phyloP scores from a whole-genome alignment of 1,140 invertebrate species.

The Harlomillsia oculata region DNA sequence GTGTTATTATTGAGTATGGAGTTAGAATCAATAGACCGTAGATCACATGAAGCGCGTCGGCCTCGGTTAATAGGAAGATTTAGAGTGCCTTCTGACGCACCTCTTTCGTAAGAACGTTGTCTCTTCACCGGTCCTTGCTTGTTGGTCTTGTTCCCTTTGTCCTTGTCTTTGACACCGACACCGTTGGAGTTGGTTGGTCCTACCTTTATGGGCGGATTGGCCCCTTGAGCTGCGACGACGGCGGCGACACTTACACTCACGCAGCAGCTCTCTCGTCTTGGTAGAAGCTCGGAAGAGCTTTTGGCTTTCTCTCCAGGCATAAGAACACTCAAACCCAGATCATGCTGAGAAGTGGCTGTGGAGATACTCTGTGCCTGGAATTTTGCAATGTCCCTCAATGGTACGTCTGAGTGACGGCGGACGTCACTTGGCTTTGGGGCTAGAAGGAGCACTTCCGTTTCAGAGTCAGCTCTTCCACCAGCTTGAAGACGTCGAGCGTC shows the following conservation, averaged over 20 bases:
- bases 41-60: constrained; percentile 33
- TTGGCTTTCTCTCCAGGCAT: constrained; percentile 17
- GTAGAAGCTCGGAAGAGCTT: constrained; percentile 17
- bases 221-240: too few relatives aligned
- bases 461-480: constrained; percentile 32
- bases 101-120: constrained; percentile 32
- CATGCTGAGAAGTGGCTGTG: constrained; percentile 27
- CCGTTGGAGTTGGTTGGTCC: background rate
- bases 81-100: constrained; percentile 32
- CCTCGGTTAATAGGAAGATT: constrained; percentile 32
- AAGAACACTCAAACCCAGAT: constrained; percentile 18
- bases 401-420: constrained; percentile 35
- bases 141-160: background rate
- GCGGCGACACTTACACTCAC: constrained; percentile 7
- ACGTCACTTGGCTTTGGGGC: constrained; percentile 35
- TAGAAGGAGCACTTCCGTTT: constrained; percentile 34
- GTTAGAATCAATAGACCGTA: constrained; percentile 25
- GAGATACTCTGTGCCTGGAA: constrained; percentile 27
- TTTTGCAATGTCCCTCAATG: constrained; percentile 34
- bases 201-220: background rate
- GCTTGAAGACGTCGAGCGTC: constrained; percentile 30
- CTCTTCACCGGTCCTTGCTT: constrained; percentile 28
- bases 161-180: constrained; percentile 1
- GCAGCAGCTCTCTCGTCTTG: constrained; percentile 4
- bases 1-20: constrained; percentile 26